Conservation (phyloP, 1,140 invertebrate genomes). For the Gonioctena quinquepunctata region DNA sequence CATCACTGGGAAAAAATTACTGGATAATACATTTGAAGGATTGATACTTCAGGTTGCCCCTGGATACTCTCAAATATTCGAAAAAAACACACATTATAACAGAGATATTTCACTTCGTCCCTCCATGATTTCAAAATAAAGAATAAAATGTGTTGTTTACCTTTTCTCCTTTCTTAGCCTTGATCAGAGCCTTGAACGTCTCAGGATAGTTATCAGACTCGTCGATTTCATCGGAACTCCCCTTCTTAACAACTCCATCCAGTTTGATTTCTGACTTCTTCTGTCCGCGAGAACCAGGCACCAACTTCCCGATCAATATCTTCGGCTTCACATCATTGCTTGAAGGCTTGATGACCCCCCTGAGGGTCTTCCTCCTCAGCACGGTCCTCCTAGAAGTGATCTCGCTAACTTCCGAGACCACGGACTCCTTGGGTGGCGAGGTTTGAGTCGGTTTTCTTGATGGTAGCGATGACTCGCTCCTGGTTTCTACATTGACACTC, state of each 20-base stretch:
- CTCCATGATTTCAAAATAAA: too few species aligned
- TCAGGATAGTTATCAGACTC: constrained; percentile 53
- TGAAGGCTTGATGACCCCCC: background rate
- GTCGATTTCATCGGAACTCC: constrained; percentile 44
- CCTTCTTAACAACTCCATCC: constrained; percentile 22
- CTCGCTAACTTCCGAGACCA: constrained; percentile 46
- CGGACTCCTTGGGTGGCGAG: constrained; percentile 23
- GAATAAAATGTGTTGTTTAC: too few species aligned
- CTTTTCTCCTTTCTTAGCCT: constrained; percentile 45
- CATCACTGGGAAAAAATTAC: too few species aligned
- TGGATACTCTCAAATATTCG: too few species aligned
- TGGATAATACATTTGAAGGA: too few species aligned
- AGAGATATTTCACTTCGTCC: too few species aligned
- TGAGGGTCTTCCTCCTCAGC: constrained; percentile 31
- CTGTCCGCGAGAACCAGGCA: constrained; percentile 21
- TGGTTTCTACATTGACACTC: background rate
- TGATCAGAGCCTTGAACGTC: constrained; percentile 50
- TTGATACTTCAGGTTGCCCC: too few species aligned
- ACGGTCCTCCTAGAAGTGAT: constrained; percentile 46
- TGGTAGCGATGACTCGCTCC: constrained; percentile 16
- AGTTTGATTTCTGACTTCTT: constrained; percentile 33
- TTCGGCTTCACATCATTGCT: constrained; percentile 19
- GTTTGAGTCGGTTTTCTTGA: constrained; percentile 11
- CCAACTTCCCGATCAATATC: background rate
- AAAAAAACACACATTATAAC: too few species aligned